A percentile compares a stretch with the other conserved stretches of the same genome.
These are phyloP conservation scores for Drosophila yakuba DNA, from an alignment of 1,140 invertebrate species.

Conservation along the genomic window DNA sequence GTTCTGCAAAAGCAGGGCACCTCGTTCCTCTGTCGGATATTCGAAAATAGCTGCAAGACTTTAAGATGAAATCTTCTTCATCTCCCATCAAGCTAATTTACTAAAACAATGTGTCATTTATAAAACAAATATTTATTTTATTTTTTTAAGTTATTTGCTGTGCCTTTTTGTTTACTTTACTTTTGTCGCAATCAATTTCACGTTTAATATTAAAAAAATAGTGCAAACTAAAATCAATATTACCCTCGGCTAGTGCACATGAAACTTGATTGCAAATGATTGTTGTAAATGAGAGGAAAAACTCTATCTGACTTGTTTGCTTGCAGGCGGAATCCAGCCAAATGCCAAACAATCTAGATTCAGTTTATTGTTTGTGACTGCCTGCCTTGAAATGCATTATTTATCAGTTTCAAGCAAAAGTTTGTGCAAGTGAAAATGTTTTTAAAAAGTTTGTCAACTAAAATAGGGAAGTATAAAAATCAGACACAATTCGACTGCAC, in stretches of 20 bases:
- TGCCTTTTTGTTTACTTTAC: too few species aligned
- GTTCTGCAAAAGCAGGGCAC: constrained; percentile 9
- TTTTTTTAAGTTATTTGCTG: too few species aligned
- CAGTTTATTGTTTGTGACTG: constrained; percentile 26
- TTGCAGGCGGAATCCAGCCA: constrained; percentile 30
- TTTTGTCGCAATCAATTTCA: too few species aligned
- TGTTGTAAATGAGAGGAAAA: constrained; percentile 48
- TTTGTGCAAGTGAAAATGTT: constrained; percentile 24
- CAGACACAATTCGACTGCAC: constrained; percentile 1
- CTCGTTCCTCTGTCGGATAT: constrained; percentile 5
- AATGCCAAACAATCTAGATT: constrained; percentile 29
- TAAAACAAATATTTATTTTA: too few species aligned
- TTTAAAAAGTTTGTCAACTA: constrained; percentile 15
- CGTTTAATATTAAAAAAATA: too few species aligned
- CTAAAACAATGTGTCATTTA: too few species aligned
- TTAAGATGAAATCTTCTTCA: background rate
- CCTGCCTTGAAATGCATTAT: constrained; percentile 35
- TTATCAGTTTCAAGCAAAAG: constrained; percentile 23
- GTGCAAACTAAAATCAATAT: background rate
- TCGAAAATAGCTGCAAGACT: constrained; percentile 4
- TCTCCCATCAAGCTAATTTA: too few species aligned
- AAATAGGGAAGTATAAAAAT: constrained; percentile 23
- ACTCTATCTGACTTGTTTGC: constrained; percentile 51
- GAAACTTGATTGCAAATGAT: constrained; percentile 27
- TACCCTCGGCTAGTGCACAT: background rate